phyloP scores from a whole-genome alignment of 2,113 vertebrate genomes.

The Pseudopodoces humilis region DNA sequence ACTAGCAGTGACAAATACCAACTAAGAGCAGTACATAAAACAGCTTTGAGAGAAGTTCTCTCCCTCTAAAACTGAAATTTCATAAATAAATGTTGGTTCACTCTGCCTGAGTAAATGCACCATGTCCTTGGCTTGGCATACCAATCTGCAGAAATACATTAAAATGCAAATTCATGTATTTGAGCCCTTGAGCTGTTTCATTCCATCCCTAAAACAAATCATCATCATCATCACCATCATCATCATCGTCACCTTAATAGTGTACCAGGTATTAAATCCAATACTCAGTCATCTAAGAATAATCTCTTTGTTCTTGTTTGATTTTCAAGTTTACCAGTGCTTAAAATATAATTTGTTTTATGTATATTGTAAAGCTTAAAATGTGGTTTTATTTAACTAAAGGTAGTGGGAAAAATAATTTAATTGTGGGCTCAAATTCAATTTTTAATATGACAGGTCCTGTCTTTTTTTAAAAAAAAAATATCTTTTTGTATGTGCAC shows the following conservation, averaged over 20 bases:
- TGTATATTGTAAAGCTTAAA: neutral
- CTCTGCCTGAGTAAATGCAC: neutral
- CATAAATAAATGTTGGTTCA: neutral
- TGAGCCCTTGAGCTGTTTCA: neutral
- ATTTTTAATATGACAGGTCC: neutral
- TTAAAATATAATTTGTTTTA: neutral
- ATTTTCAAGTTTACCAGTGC: neutral
- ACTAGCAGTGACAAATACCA: neutral
- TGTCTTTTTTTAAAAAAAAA: neutral
- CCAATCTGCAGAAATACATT: slow-evolving; percentile 25
- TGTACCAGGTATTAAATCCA: neutral
- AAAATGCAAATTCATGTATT: slow-evolving; percentile 39
- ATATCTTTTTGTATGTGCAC: rapidly evolving
- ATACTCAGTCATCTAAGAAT: neutral
- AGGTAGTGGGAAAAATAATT: neutral
- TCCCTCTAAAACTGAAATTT: neutral
- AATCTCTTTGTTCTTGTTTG: neutral
- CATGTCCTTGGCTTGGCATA: neutral
- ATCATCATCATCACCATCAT: neutral
- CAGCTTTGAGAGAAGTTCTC: neutral
- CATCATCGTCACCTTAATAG: neutral
- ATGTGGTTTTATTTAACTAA: neutral
- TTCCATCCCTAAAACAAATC: neutral
- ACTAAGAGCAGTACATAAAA: neutral
- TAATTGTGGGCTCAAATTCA: neutral